Percentiles rank a stretch among this genome's conserved stretches.
Evolutionary conservation across 2,113 vertebrate genomes (phyloP).

Genomic region (Pollachius pollachius): DNA sequence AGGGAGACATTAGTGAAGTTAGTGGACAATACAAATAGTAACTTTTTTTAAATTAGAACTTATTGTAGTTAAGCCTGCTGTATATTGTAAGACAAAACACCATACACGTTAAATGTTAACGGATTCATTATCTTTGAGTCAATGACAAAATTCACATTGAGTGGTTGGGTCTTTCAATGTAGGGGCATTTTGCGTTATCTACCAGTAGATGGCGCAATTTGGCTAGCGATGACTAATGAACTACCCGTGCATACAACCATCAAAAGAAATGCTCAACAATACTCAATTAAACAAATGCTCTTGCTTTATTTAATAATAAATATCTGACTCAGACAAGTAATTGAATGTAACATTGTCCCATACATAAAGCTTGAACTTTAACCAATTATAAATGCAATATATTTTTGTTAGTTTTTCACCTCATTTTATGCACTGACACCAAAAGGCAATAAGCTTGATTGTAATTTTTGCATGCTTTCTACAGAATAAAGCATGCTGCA

Average conservation of each 20-base stretch:
- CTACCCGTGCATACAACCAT: neutral
- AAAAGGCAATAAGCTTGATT: slow-evolving; percentile 51
- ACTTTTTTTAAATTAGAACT: no score
- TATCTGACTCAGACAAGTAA: slow-evolving; percentile 57
- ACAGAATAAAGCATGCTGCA: slow-evolving; percentile 47
- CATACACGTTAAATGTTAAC: no score
- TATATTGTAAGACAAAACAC: no score
- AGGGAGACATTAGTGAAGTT: no score
- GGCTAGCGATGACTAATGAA: neutral
- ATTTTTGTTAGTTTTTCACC: slow-evolving; percentile 11
- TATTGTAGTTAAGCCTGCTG: no score
- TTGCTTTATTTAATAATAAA: slow-evolving; percentile 67
- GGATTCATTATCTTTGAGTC: no score
- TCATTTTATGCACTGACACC: slow-evolving; percentile 40
- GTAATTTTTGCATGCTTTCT: slow-evolving; percentile 59
- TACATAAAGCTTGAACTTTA: slow-evolving; percentile 45
- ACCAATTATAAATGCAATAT: slow-evolving; percentile 40
- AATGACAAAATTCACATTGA: neutral
- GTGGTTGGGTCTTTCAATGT: neutral
- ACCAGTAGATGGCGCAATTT: slow-evolving; percentile 2
- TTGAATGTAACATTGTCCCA: slow-evolving; percentile 26
- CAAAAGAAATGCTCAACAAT: slow-evolving; percentile 13
- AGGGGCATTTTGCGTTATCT: neutral
- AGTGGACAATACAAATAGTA: no score
- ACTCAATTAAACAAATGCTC: slow-evolving; percentile 53